These are phyloP conservation scores for Cephus runcator DNA, from an alignment of 2,888 invertebrate genomes.

Conservation along the genomic window DNA sequence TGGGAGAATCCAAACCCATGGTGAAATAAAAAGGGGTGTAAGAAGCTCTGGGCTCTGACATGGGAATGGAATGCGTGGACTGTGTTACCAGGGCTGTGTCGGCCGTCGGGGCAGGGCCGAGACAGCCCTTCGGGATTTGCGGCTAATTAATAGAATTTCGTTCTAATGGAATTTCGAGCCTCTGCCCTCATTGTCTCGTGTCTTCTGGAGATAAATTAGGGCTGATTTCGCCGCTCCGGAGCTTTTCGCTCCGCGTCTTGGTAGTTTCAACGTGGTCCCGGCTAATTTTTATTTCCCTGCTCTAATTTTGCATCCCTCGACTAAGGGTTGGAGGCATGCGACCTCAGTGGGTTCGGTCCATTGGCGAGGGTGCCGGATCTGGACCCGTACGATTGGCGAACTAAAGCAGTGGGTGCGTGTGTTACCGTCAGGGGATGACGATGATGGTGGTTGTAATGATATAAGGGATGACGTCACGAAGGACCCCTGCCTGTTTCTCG, in stretches of 20 bases:
- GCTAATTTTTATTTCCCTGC: neutral
- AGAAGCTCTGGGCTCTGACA: neutral
- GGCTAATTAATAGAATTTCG: neutral
- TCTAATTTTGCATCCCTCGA: neutral
- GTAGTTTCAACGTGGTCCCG: neutral
- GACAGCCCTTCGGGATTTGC: neutral
- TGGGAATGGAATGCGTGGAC: neutral
- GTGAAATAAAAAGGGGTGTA: neutral
- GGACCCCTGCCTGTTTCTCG: neutral
- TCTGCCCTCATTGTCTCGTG: neutral
- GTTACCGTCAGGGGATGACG: neutral
- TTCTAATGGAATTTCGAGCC: neutral
- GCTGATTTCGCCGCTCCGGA: neutral
- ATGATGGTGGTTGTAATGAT: neutral
- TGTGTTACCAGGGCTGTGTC: neutral
- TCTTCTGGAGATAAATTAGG: neutral
- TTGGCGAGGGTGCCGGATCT: neutral
- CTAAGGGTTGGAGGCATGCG: neutral
- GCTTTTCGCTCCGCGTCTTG: neutral
- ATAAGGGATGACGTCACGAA: neutral
- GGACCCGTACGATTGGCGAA: neutral
- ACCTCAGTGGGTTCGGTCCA: neutral
- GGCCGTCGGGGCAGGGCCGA: neutral
- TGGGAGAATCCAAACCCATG: neutral
- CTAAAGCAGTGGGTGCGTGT: neutral